phyloP scores from a whole-genome alignment of 1,140 invertebrate species.

The Platyscapa corneri region DNA sequence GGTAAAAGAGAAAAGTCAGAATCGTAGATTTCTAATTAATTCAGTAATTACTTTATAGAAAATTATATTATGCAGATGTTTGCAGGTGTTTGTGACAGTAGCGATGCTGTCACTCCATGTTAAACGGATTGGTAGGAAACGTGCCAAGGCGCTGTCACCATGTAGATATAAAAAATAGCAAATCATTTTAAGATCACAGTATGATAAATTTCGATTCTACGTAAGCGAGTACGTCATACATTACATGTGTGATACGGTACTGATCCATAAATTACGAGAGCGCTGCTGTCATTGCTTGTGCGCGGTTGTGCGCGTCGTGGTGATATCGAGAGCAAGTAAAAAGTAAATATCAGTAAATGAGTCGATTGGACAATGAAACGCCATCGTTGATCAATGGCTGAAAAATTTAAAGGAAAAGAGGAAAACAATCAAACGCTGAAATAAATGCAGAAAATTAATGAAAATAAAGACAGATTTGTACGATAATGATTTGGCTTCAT shows the following conservation, averaged over 20 bases:
- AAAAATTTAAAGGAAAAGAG: no score
- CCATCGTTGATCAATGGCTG: not conserved
- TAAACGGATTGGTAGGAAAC: no score
- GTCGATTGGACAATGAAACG: not conserved
- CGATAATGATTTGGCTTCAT: no score
- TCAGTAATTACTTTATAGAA: no score
- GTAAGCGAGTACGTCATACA: conserved; percentile 3
- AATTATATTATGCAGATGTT: no score
- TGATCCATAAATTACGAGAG: conserved; percentile 27
- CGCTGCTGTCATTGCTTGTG: not conserved
- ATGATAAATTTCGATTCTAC: conserved; percentile 46
- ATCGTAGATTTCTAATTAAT: no score
- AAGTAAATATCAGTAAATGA: conserved; percentile 34
- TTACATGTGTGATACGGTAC: conserved; percentile 40
- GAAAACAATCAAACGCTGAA: no score
- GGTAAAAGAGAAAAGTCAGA: no score
- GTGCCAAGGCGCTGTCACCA: not conserved
- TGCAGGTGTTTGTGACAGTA: no score
- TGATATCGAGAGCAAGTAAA: not conserved
- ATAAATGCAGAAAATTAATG: no score
- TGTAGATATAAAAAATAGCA: not conserved
- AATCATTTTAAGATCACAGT: not conserved
- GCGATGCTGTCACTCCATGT: no score
- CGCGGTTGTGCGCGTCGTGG: not conserved
- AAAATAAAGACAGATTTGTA: no score